These are phyloP conservation scores for Ciona savignyi DNA, from an alignment of 23 tunicate species.

Conservation along the genomic window DNA sequence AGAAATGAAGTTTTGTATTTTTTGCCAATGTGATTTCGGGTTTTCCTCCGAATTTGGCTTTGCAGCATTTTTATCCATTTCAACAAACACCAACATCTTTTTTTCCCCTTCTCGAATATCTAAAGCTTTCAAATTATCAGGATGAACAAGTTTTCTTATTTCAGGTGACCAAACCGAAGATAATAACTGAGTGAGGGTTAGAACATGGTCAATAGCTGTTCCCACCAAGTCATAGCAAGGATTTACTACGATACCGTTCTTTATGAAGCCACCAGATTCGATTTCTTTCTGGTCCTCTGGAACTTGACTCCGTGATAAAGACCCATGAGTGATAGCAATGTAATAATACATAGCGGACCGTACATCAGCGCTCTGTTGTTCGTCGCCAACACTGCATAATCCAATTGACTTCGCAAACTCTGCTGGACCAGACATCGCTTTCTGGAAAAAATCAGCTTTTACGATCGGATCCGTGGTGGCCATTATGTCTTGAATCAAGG, in stretches of 20 bases:
- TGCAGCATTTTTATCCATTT: neutral
- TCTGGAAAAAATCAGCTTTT: constrained; percentile 2
- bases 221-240: constrained; percentile 34
- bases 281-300: constrained; percentile 11
- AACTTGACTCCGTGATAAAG: constrained; percentile 25
- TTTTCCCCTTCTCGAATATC: constrained; percentile 45
- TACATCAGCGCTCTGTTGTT: constrained; percentile 4
- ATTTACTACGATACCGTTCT: constrained; percentile 12
- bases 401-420: constrained; percentile 67
- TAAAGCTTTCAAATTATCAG: constrained; percentile 34
- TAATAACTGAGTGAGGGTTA: constrained; percentile 21
- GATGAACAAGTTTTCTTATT: constrained; percentile 3
- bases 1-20: constrained; percentile 48
- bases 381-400: neutral
- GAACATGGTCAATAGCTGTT: constrained; percentile 24
- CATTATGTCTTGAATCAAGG: constrained; percentile 29
- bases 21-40: constrained; percentile 36
- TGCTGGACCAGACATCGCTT: constrained; percentile 10
- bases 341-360: constrained; percentile 39
- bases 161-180: constrained; percentile 41
- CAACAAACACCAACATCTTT: constrained; percentile 13
- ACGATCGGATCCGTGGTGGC: constrained; percentile 9
- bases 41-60: constrained; percentile 21
- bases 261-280: constrained; percentile 15
- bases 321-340: constrained; percentile 14